phyloP scores from a whole-genome alignment of 2,113 vertebrate genomes.

The Pseudopodoces humilis region DNA sequence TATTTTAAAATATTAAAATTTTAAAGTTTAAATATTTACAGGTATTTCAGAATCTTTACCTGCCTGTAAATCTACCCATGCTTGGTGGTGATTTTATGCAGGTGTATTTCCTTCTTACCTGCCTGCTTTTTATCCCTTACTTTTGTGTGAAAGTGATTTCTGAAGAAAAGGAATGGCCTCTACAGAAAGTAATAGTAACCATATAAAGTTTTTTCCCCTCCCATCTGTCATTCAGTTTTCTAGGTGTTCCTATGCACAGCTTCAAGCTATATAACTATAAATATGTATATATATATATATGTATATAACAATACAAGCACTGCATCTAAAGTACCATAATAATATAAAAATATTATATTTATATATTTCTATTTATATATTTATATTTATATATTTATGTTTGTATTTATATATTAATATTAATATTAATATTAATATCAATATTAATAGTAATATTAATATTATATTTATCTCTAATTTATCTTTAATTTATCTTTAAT shows the following conservation, averaged over 20 bases:
- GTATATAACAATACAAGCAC: not conserved
- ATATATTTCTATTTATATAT: no score
- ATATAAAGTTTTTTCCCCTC: not conserved
- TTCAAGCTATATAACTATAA: not conserved
- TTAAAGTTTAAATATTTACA: not conserved
- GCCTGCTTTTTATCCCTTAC: not conserved
- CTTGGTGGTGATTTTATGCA: not conserved
- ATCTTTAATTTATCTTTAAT: no score
- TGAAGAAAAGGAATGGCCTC: not conserved
- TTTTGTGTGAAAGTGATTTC: not conserved
- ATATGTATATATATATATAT: no score
- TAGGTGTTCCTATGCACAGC: not conserved
- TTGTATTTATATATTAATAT: no score
- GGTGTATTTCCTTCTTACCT: fast-evolving
- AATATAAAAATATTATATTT: not conserved
- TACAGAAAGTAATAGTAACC: not conserved
- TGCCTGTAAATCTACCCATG: not conserved
- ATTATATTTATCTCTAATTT: no score
- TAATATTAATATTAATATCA: no score
- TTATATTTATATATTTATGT: no score
- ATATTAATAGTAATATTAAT: no score
- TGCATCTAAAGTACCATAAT: not conserved
- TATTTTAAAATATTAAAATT: no score
- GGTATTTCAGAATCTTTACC: not conserved
- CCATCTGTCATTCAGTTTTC: not conserved